A percentile compares a stretch with the other conserved stretches of the same genome.
These are phyloP conservation scores for Strix aluco DNA, from an alignment of 2,113 vertebrate genomes.

Conservation along the genomic window DNA sequence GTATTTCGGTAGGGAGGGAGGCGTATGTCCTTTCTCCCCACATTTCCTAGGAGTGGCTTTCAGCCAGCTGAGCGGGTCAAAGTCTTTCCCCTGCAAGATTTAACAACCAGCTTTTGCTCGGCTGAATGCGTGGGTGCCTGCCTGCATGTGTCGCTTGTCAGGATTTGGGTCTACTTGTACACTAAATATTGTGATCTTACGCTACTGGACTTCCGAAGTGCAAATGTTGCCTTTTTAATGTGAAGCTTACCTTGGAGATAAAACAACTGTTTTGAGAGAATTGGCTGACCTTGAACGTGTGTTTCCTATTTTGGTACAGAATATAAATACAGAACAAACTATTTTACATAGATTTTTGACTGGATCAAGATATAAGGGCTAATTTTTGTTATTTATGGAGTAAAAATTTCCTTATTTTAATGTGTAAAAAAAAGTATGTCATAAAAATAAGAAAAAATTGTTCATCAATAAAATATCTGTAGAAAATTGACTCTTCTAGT, in stretches of 20 bases:
- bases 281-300: constrained; percentile 11
- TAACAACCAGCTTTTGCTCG: background rate
- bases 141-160: background rate
- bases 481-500: background rate
- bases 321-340: constrained; percentile 51
- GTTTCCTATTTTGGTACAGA: constrained; percentile 37
- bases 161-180: background rate
- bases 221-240: background rate
- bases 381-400: constrained; percentile 66
- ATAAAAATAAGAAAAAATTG: background rate
- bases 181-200: background rate
- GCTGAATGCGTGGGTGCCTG: background rate
- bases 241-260: constrained; percentile 35
- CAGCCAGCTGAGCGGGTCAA: background rate
- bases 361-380: constrained; percentile 59
- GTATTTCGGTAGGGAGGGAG: background rate
- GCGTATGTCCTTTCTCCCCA: accelerated
- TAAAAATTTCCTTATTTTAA: constrained; percentile 22
- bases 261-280: background rate
- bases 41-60: background rate
- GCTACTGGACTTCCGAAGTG: background rate
- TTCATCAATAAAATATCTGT: constrained; percentile 55
- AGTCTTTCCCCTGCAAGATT: background rate
- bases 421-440: background rate
- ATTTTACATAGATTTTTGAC: constrained; percentile 64